A percentile compares a stretch with the other conserved stretches of the same genome.
phyloP scores from a whole-genome alignment of 2,113 vertebrate species.

The Fukomys damarensis region DNA sequence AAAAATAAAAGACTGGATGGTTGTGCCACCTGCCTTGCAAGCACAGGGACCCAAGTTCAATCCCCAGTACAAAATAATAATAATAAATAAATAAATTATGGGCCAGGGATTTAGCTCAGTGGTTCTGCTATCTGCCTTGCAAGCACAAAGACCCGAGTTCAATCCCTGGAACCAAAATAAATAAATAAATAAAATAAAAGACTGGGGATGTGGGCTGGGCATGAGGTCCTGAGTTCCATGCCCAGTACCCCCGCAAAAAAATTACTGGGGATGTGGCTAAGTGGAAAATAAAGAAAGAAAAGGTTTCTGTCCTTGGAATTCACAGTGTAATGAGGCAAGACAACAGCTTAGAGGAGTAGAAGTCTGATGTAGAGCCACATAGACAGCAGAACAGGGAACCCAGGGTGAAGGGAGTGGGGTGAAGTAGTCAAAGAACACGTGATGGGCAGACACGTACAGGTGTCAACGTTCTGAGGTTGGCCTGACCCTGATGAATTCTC shows the following conservation, averaged over 20 bases:
- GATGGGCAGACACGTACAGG: background rate
- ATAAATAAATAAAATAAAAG: no score
- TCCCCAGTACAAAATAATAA: no score
- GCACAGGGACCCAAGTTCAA: background rate
- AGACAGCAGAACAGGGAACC: background rate
- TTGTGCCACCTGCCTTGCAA: no score
- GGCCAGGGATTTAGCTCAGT: no score
- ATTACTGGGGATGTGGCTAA: background rate
- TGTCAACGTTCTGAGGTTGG: background rate
- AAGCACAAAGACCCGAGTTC: no score
- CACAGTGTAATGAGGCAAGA: background rate
- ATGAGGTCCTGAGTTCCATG: no score
- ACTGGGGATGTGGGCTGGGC: no score
- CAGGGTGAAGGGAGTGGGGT: background rate
- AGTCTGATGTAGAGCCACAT: background rate
- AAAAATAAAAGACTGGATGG: background rate
- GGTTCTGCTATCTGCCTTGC: no score
- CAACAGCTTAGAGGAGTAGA: background rate
- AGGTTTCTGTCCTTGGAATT: background rate
- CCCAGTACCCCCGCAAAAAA: no score
- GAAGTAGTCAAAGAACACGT: background rate
- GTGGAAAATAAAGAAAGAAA: background rate
- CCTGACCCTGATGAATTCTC: background rate
- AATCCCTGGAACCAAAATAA: no score
- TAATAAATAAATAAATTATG: no score